Percentiles rank a stretch among this genome's conserved stretches.
Evolutionary conservation across 2,113 vertebrate species (phyloP).

Genomic region (Gopherus evgoodei): DNA sequence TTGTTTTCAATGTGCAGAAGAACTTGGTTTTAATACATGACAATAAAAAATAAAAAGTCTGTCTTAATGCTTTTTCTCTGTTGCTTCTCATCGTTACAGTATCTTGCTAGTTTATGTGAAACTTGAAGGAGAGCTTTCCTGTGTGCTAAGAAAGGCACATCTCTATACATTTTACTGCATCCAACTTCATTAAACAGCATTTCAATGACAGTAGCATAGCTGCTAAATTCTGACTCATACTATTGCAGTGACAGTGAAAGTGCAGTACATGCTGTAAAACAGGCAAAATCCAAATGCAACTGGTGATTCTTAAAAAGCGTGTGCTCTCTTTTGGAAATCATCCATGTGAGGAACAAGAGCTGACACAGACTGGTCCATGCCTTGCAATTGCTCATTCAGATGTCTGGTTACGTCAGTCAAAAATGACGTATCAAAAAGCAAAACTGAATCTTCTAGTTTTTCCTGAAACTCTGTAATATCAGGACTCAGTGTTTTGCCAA

Average conservation of each 20-base stretch:
- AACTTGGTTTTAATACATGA: not conserved
- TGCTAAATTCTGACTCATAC: not conserved
- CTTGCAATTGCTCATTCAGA: not conserved
- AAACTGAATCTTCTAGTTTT: not conserved
- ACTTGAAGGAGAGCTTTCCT: not conserved
- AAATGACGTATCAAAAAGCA: not conserved
- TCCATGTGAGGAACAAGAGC: not conserved
- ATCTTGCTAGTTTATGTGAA: not conserved
- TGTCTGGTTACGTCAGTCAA: not conserved
- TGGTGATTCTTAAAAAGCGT: not conserved
- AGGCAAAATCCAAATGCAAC: not conserved
- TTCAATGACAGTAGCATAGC: not conserved
- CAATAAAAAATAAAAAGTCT: not conserved
- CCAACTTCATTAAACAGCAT: not conserved
- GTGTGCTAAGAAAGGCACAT: not conserved
- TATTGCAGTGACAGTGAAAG: not conserved
- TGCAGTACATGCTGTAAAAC: not conserved
- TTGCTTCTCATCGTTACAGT: not conserved
- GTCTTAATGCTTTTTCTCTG: not conserved
- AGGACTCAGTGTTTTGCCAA: not conserved
- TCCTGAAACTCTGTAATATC: not conserved
- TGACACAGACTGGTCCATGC: not conserved
- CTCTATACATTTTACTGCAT: not conserved
- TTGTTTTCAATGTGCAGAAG: not conserved
- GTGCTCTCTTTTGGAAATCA: not conserved